These are phyloP conservation scores for Spongilla lacustris DNA, from an alignment of 37 sponge, comb jelly and placozoan genomes.

Conservation along the genomic window DNA sequence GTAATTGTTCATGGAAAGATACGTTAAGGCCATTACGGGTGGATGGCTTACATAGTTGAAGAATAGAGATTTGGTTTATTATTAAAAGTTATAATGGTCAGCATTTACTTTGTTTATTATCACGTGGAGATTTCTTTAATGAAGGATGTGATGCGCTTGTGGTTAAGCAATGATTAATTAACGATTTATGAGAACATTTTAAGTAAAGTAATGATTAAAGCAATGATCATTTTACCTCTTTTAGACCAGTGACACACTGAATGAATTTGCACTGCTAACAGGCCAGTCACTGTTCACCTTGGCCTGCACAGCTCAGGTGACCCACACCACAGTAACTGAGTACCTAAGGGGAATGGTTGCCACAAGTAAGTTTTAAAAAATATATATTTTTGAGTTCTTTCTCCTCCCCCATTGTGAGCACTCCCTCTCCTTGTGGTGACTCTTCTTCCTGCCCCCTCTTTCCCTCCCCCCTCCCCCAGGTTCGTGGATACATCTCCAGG, in stretches of 20 bases:
- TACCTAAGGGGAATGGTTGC: conserved; percentile 60
- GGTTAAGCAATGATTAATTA: background rate
- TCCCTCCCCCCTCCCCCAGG: conserved; percentile 23
- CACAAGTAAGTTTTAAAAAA: conserved; percentile 39
- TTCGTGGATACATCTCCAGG: conserved; percentile 41
- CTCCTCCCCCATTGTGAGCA: background rate
- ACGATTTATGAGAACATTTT: background rate
- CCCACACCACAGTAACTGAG: conserved; percentile 11
- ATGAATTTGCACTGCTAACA: conserved; percentile 28
- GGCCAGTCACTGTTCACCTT: conserved; percentile 49
- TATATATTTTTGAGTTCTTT: background rate
- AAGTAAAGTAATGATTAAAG: background rate
- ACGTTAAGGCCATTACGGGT: no score
- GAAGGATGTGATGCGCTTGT: no score
- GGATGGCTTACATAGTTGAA: no score
- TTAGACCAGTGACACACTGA: conserved; percentile 23
- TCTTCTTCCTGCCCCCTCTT: background rate
- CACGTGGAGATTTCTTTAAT: no score
- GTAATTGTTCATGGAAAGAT: no score
- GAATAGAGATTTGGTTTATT: no score
- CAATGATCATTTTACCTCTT: background rate
- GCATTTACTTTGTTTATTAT: no score
- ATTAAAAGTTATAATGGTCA: no score
- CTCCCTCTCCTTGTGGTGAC: background rate
- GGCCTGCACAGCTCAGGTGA: conserved; percentile 29